A percentile compares a stretch with the other conserved stretches of the same genome.
phyloP scores from a whole-genome alignment of 2,113 vertebrate species.

The Alectura lathami region DNA sequence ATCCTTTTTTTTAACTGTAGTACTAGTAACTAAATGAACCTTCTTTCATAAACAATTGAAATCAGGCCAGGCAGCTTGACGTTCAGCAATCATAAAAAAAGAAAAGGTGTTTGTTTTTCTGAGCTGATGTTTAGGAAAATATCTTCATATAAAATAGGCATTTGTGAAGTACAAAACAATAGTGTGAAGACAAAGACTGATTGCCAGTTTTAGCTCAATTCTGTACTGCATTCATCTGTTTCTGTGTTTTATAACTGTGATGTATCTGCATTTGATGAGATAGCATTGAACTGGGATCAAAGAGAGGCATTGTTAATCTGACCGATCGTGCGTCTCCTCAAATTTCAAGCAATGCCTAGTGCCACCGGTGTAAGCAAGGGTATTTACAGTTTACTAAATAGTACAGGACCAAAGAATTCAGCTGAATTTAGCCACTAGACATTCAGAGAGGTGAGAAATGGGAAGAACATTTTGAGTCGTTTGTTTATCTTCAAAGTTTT shows the following conservation, averaged over 20 bases:
- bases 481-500: not conserved
- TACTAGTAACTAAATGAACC: not conserved
- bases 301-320: not conserved
- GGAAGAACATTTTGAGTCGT: not conserved
- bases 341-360: not conserved
- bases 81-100: not conserved
- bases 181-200: not conserved
- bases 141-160: not conserved
- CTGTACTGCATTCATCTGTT: not conserved
- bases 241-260: not conserved
- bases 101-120: constrained; percentile 8
- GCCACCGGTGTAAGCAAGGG: not conserved
- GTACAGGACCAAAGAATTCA: not conserved
- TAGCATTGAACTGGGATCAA: not conserved
- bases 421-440: not conserved
- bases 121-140: not conserved
- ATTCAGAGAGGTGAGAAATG: not conserved
- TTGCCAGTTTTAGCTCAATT: not conserved
- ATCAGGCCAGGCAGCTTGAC: not conserved
- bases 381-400: not conserved
- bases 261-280: not conserved
- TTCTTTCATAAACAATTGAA: not conserved
- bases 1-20: constrained; percentile 1
- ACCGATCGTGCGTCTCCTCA: not conserved
- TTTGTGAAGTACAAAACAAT: not conserved